Percentiles rank a stretch among this genome's conserved stretches.
Evolutionary conservation across 2,797 vertebrate genomes (phyloP).

Genomic region (Myotis myotis): DNA sequence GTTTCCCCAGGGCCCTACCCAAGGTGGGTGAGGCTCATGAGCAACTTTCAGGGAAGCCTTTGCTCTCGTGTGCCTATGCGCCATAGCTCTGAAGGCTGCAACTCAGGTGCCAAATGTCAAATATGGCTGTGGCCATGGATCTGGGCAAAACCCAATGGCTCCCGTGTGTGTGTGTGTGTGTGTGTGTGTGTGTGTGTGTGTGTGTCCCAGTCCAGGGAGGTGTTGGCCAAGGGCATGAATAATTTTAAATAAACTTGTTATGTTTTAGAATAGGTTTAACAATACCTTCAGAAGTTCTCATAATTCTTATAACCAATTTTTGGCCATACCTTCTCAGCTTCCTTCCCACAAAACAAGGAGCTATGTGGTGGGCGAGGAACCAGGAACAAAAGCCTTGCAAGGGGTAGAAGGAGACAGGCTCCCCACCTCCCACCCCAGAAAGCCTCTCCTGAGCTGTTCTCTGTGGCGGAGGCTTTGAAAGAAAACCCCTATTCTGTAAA

Average conservation of each 20-base stretch:
- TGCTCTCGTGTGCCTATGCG: fast-evolving
- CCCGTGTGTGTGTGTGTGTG: no score
- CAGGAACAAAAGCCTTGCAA: not conserved
- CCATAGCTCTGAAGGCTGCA: not conserved
- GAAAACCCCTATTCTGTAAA: no score
- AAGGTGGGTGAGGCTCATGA: not conserved
- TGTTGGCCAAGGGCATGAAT: not conserved
- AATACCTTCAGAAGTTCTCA: not conserved
- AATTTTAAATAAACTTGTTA: not conserved
- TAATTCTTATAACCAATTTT: not conserved
- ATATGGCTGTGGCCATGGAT: not conserved
- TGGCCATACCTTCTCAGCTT: not conserved
- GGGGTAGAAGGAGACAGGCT: not conserved
- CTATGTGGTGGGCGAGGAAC: not conserved
- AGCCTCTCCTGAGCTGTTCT: not conserved
- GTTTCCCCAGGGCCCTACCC: not conserved
- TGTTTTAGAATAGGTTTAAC: not conserved
- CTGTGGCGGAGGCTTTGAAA: not conserved
- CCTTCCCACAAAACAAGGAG: not conserved
- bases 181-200: not conserved
- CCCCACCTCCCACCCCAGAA: not conserved
- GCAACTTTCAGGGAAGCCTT: not conserved
- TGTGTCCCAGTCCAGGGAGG: not conserved
- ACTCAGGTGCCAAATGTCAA: no score
- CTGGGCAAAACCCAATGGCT: fast-evolving